Base-by-base conservation (phyloP, 2,888 invertebrate species). In the Plutella xylostella region DNA sequence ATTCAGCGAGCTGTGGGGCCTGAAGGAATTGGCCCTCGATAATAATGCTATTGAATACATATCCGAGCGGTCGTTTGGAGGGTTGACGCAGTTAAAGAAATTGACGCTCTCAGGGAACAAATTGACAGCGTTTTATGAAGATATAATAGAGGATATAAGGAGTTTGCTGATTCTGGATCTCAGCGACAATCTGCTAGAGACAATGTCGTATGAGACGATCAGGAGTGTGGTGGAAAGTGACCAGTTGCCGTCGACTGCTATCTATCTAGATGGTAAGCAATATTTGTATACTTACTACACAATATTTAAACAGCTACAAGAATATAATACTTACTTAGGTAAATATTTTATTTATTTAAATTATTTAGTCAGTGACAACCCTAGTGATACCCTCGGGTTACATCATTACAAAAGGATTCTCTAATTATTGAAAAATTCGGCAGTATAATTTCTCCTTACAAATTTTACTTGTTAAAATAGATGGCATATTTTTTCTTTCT, bases 241-340 rank as follows among this genome's bases (percentile, higher is more conserved):
- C 64, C 90, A 90, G 78, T 89, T 90, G 63, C 77, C 82, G 51
- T 88, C 89, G 50, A 88, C 90, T 61, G 88, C 89, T 73, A 87
- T 94, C 66, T 88, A 90, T 68, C 79, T 93, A 60, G 89, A 90
- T 72, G 92, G 93, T 94, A 71, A 91, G 90, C 87, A n/a, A n/a
- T n/a, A n/a, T n/a, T n/a, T n/a, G n/a, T n/a, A n/a, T n/a, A n/a
- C n/a, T n/a, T n/a, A n/a, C n/a, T n/a, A n/a, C n/a, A n/a, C n/a
- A n/a, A n/a, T n/a, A n/a, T n/a, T n/a, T n/a, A n/a, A n/a, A n/a
- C n/a, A n/a, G n/a, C n/a, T n/a, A n/a, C n/a, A n/a, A n/a, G n/a
- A n/a, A n/a, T n/a, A n/a, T n/a, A n/a, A n/a, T n/a, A n/a, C n/a
- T n/a, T n/a, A n/a, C n/a, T n/a, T n/a, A n/a, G n/a, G n/a, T n/a